phyloP scores from a whole-genome alignment of 2,113 vertebrate species.

The Protobothrops flavoviridis region DNA sequence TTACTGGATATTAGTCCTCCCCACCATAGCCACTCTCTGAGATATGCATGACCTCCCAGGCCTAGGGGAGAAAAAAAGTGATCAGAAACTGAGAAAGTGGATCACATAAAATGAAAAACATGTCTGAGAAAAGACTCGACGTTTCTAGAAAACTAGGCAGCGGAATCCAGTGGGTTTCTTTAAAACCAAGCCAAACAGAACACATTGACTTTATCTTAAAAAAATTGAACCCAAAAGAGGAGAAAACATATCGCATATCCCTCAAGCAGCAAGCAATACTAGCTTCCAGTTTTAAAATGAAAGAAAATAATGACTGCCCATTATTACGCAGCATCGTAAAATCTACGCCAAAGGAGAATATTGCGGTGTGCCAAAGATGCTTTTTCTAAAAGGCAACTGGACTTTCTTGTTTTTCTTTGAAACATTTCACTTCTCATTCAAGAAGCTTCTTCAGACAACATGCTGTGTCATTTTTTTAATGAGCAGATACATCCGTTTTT shows the following conservation, averaged over 20 bases:
- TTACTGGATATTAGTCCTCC: conserved; percentile 86
- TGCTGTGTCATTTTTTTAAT: background rate
- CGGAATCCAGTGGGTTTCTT: background rate
- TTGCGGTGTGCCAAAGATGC: background rate
- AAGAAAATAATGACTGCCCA: background rate
- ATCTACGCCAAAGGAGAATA: background rate
- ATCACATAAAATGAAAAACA: background rate
- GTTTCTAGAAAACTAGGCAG: background rate
- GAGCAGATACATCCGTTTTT: background rate
- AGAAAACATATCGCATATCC: background rate
- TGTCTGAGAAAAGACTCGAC: background rate
- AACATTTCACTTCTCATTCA: background rate
- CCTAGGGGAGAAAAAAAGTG: conserved; percentile 60
- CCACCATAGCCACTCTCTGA: conserved; percentile 87
- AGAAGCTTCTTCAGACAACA: background rate
- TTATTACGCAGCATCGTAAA: background rate
- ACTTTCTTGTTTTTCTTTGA: background rate
- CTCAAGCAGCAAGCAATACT: background rate
- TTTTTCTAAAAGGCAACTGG: background rate
- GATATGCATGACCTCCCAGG: conserved; percentile 81
- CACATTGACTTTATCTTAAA: background rate
- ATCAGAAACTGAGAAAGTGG: background rate
- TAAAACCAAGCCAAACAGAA: background rate
- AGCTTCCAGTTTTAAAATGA: background rate
- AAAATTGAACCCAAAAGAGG: background rate